Evolutionary conservation across 2,797 vertebrate species (phyloP), one percentile per base, ranked within the genome.

Genomic region (Chelon labrosus): DNA sequence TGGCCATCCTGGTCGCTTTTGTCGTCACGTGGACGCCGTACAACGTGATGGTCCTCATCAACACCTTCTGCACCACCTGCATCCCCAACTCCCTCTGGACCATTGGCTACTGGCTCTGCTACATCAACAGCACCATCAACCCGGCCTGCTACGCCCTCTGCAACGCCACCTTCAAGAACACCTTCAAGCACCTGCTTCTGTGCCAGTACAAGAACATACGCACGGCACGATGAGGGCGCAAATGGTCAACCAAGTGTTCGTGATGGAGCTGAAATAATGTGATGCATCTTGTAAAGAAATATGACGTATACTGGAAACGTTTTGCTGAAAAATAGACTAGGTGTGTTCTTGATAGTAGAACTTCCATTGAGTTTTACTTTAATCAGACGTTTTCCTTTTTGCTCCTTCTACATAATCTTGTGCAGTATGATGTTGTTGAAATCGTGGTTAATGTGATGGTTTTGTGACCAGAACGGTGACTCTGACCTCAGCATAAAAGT

Each of bases 121-220:
- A 99, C 0, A 97, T 99, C 90, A 99, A 99, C 94, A 99, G 97
- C 92, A 99, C 97, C 79, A 94, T 99, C 87, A 99, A 99, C 91
- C 98, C 98, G 0, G 97, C 97, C 87, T 99, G 98, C 93, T 99
- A 99, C 0, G 98, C 98, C 55, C 96, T 99, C 73, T 99, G 98
- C 93, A 99, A 99, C 1, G 91, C 94, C 86, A 99, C 97, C 54
- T 99, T 99, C 89, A 99, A 99, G 90, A 98, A 98, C 92, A 99
- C 98, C 62, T 99, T 99, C 89, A 97, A 97, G 90, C 96, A 98
- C 83, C 94, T 99, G 84, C 94, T 99, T 38, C 92, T 98, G 78
- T 99, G 98, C 92, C 97, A 97, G 87, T 98, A 98, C 86, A 97
- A 96, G 90, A 98, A 98, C 83, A 97, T 99, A 52, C 96, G 97